These are phyloP conservation scores for Strix occidentalis DNA, from an alignment of 2,797 vertebrate species.

Conservation along the genomic window DNA sequence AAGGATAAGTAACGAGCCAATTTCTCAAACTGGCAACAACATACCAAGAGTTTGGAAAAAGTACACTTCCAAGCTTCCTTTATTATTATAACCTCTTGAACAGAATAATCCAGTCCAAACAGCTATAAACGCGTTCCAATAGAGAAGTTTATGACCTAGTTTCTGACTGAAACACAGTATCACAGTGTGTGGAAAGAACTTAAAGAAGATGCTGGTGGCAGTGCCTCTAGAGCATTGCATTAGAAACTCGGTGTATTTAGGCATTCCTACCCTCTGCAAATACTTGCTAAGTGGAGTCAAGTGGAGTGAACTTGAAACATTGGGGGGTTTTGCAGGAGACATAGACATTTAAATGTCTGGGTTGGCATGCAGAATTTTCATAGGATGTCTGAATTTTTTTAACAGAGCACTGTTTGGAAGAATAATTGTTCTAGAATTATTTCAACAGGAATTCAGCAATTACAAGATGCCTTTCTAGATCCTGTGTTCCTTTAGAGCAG, in stretches of 20 bases:
- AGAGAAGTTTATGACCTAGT: slow-evolving; percentile 63
- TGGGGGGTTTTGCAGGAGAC: fast-evolving
- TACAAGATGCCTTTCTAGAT: neutral
- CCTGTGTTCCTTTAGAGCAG: neutral
- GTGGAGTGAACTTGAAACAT: neutral
- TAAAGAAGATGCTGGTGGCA: neutral
- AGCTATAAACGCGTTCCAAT: slow-evolving; percentile 42
- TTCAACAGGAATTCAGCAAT: neutral
- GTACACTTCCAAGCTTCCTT: neutral
- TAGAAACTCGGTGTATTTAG: neutral
- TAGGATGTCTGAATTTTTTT: neutral
- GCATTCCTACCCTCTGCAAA: slow-evolving; percentile 8
- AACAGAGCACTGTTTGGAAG: neutral
- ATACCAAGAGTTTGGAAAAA: slow-evolving; percentile 31
- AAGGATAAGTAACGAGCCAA: slow-evolving; percentile 1
- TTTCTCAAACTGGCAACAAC: neutral
- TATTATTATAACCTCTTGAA: slow-evolving; percentile 72
- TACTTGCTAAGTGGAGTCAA: slow-evolving; percentile 19
- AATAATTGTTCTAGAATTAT: neutral
- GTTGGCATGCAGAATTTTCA: neutral
- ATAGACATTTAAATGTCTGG: neutral
- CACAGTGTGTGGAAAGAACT: neutral
- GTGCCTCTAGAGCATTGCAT: neutral
- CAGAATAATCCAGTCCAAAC: slow-evolving; percentile 39
- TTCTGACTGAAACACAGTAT: slow-evolving; percentile 48